Evolutionary conservation across 2,888 invertebrate species (phyloP).

Genomic region (Gastracanthus pulcherrimus): DNA sequence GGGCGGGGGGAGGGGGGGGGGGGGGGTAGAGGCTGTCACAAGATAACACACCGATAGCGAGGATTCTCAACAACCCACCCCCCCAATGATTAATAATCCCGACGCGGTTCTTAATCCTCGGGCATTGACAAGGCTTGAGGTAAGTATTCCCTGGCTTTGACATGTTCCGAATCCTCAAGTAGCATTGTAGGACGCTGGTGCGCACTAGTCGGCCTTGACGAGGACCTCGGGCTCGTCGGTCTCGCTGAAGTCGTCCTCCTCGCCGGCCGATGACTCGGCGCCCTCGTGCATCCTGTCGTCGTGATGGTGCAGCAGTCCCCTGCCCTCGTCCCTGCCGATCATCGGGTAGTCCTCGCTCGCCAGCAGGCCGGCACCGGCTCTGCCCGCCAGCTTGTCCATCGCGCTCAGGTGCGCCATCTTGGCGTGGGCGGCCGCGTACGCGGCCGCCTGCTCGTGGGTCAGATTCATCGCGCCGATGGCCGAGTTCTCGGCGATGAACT

Average conservation of each 20-base stretch:
- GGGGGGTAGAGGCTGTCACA: no score
- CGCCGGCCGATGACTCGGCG: slow-evolving; percentile 71
- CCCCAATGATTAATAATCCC: no score
- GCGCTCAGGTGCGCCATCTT: slow-evolving; percentile 89
- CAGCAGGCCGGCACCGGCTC: slow-evolving; percentile 60
- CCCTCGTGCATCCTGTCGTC: slow-evolving; percentile 69
- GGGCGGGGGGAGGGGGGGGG: no score
- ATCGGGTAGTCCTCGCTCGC: slow-evolving; percentile 72
- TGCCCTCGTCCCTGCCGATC: slow-evolving; percentile 73
- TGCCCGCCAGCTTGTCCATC: slow-evolving; percentile 76
- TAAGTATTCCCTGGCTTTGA: no score
- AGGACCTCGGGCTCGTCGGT: slow-evolving; percentile 71
- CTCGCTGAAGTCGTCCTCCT: slow-evolving; percentile 75
- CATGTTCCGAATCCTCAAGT: no score
- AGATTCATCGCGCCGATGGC: slow-evolving; percentile 83
- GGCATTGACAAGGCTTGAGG: no score
- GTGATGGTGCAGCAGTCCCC: slow-evolving; percentile 68
- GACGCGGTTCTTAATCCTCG: no score
- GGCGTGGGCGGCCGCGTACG: slow-evolving; percentile 84
- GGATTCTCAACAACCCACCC: no score
- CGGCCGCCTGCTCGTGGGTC: slow-evolving; percentile 83
- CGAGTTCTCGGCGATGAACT: slow-evolving; percentile 91
- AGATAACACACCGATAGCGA: no score
- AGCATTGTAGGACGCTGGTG: no score
- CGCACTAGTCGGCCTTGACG: slow-evolving; percentile 70